Evolutionary conservation across 2,888 invertebrate species (phyloP), one percentile per base, ranked within the genome.

Genomic region (Tachina lurida): DNA sequence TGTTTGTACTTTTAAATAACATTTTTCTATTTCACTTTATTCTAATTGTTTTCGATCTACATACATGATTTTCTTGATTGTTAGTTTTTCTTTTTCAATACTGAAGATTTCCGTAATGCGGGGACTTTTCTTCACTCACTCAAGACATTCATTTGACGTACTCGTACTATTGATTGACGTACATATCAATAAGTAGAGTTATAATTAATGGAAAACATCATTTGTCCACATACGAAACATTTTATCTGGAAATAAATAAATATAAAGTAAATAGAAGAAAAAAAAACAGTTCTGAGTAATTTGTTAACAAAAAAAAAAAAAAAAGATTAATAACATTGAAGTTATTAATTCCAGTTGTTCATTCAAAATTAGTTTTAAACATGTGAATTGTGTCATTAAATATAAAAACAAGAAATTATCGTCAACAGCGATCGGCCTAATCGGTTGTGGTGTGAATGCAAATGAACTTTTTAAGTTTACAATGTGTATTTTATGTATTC

Each of bases 191-290:
- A 83, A 52, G 10, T 22, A 2, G n/a, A 22, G 68, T 43, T 78
- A 10, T 52, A 62, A 70, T 78, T 70, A 68, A 13, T 52, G 41
- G 62, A 13, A 17, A 52, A 22, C 43, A 70, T 70, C 60, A 78
- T 70, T 70, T 70, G 52, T 70, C 62, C 54, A 41, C 49, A 43
- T 41, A 3, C 22, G 3, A 31, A 31, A 31, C 4, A 31, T 31
- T 49, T 73, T 79, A 73, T 56, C 71, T 63, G 65, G 47, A 73
- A 80, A 73, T 54, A n/a, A 80, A 73, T 54, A n/a, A 15, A 47
- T 31, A 5, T 17, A n/a, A 54, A 70, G 43, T 13, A 22, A 31
- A 70, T 10, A 13, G 39, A 60, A 68, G 1, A n/a, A 52, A 39
- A 10, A 56, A 45, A 39, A 58, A 56, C n/a, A 65, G 17, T 45